These are phyloP conservation scores for Cheiracanthium punctorium DNA, from an alignment of 2,888 invertebrate species.

Conservation along the genomic window DNA sequence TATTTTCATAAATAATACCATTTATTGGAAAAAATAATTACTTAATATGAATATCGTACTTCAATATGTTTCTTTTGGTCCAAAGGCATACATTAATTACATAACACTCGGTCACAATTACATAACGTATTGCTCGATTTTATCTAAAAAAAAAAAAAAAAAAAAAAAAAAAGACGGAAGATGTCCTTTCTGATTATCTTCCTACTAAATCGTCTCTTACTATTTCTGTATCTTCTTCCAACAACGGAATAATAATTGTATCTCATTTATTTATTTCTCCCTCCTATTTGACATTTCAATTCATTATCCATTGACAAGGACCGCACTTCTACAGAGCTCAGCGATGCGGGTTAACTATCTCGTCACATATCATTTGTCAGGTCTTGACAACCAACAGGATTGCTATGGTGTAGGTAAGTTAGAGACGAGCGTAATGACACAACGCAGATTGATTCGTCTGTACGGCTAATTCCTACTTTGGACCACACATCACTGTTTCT, in stretches of 20 bases:
- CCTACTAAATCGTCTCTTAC: no score
- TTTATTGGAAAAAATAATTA: no score
- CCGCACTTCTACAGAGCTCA: not conserved
- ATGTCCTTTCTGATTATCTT: no score
- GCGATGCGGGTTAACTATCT: not conserved
- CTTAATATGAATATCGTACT: no score
- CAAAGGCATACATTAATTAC: no score
- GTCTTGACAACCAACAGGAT: not conserved
- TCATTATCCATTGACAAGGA: not conserved
- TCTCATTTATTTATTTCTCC: not conserved
- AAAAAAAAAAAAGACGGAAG: no score
- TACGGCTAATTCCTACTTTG: slow-evolving; percentile 43
- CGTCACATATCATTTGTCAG: not conserved
- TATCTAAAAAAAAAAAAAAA: no score
- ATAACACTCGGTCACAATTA: no score
- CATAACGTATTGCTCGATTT: no score
- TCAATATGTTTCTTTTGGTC: no score
- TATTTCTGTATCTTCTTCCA: not conserved
- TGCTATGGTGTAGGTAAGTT: slow-evolving; percentile 43
- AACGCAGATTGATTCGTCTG: slow-evolving; percentile 26
- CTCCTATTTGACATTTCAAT: not conserved
- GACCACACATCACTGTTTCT: slow-evolving; percentile 58
- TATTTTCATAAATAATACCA: no score
- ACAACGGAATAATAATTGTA: not conserved
- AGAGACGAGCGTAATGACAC: slow-evolving; percentile 36